Percentiles rank a stretch among this genome's conserved stretches.
These are phyloP conservation scores for Anastrepha ludens DNA, from an alignment of 1,140 invertebrate species.

Conservation along the genomic window DNA sequence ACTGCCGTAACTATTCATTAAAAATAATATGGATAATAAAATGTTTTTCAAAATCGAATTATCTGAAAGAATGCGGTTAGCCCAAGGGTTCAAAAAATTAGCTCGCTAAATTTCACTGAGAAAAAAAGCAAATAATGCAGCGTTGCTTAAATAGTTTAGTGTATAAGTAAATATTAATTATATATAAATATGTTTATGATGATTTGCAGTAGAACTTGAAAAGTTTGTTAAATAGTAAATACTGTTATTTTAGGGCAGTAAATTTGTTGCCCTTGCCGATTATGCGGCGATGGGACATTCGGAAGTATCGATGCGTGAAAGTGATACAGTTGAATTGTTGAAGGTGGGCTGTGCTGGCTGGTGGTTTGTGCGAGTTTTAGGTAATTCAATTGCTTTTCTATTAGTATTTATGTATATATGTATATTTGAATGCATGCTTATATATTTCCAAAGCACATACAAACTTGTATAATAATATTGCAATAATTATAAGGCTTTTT, in stretches of 20 bases:
- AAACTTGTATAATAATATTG: too few relatives aligned
- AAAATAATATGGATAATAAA: too few relatives aligned
- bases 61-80: background rate
- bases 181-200: background rate
- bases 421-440: background rate
- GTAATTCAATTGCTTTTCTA: slow-evolving; percentile 73
- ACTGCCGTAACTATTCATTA: too few relatives aligned
- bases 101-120: slow-evolving; percentile 17
- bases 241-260: slow-evolving; percentile 77
- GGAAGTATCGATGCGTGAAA: slow-evolving; percentile 91
- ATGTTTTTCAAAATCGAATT: too few relatives aligned
- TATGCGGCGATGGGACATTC: slow-evolving; percentile 91
- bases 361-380: slow-evolving; percentile 93
- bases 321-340: slow-evolving; percentile 89
- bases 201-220: background rate
- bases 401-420: background rate
- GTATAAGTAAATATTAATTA: background rate
- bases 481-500: too few relatives aligned
- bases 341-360: slow-evolving; percentile 95
- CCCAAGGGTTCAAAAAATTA: background rate
- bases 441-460: too few relatives aligned
- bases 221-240: slow-evolving; percentile 3
- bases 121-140: background rate
- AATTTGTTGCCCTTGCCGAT: slow-evolving; percentile 91
- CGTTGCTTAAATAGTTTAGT: background rate